These are phyloP conservation scores for Pocillopora grandis DNA, from an alignment of 92 coral and sea anemone species.

Conservation along the genomic window DNA sequence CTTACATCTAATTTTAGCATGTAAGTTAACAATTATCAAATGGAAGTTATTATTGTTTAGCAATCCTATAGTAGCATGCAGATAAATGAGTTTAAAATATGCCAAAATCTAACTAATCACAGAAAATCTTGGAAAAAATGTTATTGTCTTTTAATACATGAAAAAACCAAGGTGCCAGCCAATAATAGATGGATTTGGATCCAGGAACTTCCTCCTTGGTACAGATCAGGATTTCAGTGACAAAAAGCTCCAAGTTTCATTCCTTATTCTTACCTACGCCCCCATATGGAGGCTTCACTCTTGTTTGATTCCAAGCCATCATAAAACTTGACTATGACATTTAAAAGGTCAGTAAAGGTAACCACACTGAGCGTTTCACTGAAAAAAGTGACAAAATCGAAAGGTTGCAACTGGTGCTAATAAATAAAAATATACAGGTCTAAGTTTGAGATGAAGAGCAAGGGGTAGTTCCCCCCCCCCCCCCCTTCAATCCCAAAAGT, in stretches of 20 bases:
- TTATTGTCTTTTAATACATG: not conserved
- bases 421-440: not conserved
- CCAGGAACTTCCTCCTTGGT: not conserved
- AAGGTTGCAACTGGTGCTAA: not conserved
- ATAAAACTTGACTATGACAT: constrained; percentile 76
- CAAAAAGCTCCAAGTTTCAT: not conserved
- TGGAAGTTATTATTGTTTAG: too few relatives aligned
- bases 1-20: too few relatives aligned
- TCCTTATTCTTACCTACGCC: constrained; percentile 65
- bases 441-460: too few relatives aligned
- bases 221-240: not conserved
- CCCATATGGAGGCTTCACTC: constrained; percentile 73
- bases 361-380: constrained; percentile 97
- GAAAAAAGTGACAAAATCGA: not conserved
- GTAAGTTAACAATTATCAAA: too few relatives aligned
- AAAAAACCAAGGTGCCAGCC: not conserved
- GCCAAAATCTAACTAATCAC: too few relatives aligned
- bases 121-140: not conserved
- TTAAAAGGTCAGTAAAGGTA: constrained; percentile 81
- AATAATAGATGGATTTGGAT: not conserved
- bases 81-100: too few relatives aligned
- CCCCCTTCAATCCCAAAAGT: too few relatives aligned
- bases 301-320: constrained; percentile 70
- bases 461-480: too few relatives aligned
- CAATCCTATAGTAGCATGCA: too few relatives aligned